These are phyloP conservation scores for Glyptemys insculpta DNA, from an alignment of 2,797 vertebrate genomes.

Conservation along the genomic window DNA sequence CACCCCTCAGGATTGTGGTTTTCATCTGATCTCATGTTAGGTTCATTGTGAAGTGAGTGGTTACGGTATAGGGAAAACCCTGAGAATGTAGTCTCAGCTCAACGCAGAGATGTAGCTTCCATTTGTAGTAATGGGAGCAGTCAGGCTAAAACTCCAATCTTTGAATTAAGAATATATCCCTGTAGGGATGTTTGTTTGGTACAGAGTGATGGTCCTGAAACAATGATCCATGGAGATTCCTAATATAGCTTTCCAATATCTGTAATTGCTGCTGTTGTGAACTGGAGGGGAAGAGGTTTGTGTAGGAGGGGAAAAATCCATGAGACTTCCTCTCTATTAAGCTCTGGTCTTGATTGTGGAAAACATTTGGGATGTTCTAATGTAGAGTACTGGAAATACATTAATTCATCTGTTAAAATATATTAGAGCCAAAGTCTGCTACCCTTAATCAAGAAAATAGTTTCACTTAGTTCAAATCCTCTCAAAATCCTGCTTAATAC, in stretches of 20 bases:
- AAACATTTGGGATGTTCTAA: constrained; percentile 4
- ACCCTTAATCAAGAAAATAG: not conserved
- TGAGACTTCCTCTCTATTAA: not conserved
- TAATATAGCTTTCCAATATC: constrained; percentile 56
- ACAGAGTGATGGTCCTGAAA: constrained; percentile 51
- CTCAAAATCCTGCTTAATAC: not conserved
- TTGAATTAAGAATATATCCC: constrained; percentile 36
- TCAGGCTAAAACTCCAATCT: constrained; percentile 31
- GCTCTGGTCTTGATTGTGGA: not conserved
- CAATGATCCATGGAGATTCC: constrained; percentile 53
- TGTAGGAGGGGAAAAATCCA: constrained; percentile 3
- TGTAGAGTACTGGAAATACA: not conserved
- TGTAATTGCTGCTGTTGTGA: constrained; percentile 70
- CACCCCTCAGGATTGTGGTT: constrained; percentile 31
- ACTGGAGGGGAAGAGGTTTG: constrained; percentile 62
- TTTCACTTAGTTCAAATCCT: not conserved
- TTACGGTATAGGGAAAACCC: constrained; percentile 15
- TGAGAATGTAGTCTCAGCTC: constrained; percentile 18
- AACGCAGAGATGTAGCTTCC: not conserved
- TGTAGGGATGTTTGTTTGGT: constrained; percentile 32
- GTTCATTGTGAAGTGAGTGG: constrained; percentile 46
- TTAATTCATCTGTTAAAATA: rapidly evolving
- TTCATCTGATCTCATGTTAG: constrained; percentile 30
- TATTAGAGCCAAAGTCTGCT: not conserved
- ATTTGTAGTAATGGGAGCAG: constrained; percentile 23